These are phyloP conservation scores for Galago senegalensis DNA, from an alignment of 2,797 vertebrate species.

Conservation along the genomic window DNA sequence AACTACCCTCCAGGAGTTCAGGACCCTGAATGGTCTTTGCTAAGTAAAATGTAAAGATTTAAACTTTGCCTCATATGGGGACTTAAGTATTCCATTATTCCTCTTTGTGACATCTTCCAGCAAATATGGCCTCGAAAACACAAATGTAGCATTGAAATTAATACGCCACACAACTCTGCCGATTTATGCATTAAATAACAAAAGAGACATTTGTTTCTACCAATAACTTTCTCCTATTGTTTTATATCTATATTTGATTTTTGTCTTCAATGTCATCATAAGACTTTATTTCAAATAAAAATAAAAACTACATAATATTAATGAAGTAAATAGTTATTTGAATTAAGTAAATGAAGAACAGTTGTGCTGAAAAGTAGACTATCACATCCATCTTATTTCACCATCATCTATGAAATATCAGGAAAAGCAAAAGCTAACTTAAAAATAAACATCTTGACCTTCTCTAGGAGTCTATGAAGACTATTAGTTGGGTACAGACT, in stretches of 20 bases:
- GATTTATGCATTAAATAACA: conserved; percentile 22
- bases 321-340: conserved; percentile 10
- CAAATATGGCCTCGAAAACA: background rate
- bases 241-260: conserved; percentile 27
- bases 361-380: background rate
- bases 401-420: conserved; percentile 4
- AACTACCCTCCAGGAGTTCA: background rate
- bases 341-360: conserved; percentile 18
- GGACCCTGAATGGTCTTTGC: background rate
- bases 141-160: background rate
- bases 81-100: conserved; percentile 1
- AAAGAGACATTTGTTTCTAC: conserved; percentile 26
- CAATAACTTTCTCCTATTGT: background rate
- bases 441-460: conserved; percentile 3
- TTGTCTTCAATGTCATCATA: background rate
- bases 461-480: background rate
- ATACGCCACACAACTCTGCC: background rate
- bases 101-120: background rate
- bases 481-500: background rate
- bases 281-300: conserved; percentile 53
- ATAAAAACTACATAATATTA: background rate
- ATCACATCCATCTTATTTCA: background rate
- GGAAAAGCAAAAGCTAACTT: conserved; percentile 49
- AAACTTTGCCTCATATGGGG: background rate
- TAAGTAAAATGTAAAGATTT: background rate